phyloP scores from a whole-genome alignment of 2,113 vertebrate species.

The Pycnonotus jocosus region DNA sequence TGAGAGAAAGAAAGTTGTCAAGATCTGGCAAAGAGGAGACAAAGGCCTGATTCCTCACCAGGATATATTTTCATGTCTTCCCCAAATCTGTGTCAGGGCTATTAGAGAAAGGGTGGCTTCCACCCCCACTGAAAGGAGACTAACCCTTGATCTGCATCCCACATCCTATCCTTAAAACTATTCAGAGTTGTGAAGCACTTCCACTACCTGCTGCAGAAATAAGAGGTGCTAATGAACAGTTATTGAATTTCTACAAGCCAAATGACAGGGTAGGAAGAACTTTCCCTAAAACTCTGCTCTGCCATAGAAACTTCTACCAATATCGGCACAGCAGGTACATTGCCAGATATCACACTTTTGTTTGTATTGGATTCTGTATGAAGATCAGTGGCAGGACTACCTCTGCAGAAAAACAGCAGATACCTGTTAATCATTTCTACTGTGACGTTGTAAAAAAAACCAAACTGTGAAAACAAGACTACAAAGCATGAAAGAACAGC shows the following conservation, averaged over 20 bases:
- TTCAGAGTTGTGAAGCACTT: not conserved
- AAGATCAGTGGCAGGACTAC: not conserved
- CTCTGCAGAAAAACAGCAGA: not conserved
- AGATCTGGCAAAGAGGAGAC: not conserved
- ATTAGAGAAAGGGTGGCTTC: not conserved
- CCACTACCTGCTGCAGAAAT: not conserved
- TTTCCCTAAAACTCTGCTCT: not conserved
- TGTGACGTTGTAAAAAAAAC: not conserved
- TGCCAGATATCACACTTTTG: not conserved
- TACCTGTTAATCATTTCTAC: not conserved
- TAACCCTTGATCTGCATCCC: not conserved
- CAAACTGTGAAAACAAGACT: not conserved
- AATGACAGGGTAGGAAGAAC: not conserved
- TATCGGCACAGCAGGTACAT: not conserved
- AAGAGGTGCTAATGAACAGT: not conserved
- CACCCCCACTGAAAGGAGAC: not conserved
- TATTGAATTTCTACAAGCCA: not conserved
- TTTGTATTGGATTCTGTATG: not conserved
- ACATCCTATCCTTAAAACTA: not conserved
- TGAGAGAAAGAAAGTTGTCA: not conserved
- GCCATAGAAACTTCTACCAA: not conserved
- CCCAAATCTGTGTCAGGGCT: not conserved
- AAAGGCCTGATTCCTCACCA: not conserved
- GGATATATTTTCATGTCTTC: not conserved
- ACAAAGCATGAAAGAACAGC: not conserved